phyloP scores from a whole-genome alignment of 2,797 vertebrate genomes.

The Callimico goeldii region DNA sequence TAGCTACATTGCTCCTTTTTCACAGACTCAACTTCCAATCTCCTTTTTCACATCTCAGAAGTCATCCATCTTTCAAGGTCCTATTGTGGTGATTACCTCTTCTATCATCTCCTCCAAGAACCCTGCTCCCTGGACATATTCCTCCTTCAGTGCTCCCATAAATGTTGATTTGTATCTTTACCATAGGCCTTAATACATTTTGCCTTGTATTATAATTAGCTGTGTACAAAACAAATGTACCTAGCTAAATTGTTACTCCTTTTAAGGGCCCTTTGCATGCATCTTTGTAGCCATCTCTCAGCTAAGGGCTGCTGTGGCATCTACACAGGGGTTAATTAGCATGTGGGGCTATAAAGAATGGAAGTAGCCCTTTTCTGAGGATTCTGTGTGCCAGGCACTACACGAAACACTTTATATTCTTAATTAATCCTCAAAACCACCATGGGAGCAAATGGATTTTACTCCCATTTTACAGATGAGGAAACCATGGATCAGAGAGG shows the following conservation, averaged over 20 bases:
- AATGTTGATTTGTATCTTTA: background rate
- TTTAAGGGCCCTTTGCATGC: background rate
- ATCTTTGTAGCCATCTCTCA: background rate
- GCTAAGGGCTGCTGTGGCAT: background rate
- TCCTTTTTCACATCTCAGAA: background rate
- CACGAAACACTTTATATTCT: background rate
- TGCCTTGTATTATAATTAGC: background rate
- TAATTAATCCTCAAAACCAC: background rate
- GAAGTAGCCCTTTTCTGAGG: background rate
- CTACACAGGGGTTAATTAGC: background rate
- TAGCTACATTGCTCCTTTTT: background rate
- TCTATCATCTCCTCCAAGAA: background rate
- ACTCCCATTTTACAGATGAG: slow-evolving; percentile 25
- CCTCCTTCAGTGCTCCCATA: background rate
- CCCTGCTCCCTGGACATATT: background rate
- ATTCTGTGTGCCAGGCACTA: background rate
- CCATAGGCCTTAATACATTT: background rate
- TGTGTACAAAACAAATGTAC: background rate
- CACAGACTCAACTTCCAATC: background rate
- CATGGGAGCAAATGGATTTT: background rate
- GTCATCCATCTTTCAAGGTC: background rate
- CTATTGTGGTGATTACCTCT: background rate
- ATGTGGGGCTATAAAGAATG: background rate
- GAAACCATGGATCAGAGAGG: background rate
- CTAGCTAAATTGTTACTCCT: background rate